Evolutionary conservation across 2,797 vertebrate genomes (phyloP), one percentile per base, ranked within the genome.

Genomic region (Eleutherodactylus coqui): DNA sequence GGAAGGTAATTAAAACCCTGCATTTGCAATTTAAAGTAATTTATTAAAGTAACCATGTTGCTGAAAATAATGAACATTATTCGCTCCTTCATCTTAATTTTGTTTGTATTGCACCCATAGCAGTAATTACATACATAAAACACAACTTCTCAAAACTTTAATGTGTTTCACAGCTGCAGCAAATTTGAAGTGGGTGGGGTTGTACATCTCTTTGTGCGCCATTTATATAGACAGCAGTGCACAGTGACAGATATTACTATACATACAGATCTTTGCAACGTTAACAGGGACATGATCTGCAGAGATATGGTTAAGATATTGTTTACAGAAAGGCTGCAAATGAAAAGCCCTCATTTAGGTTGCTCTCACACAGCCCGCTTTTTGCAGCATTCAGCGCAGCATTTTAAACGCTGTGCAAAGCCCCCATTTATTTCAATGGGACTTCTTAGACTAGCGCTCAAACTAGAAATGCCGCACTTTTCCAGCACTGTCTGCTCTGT

Each of bases 81-180:
- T 75, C n/a, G 73, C 27, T 75, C 45, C n/a, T 51, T 75, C 29
- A 51, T 75, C 27, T 51, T 75, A 32, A 75, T 75, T 29, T 75
- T 75, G n/a, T 75, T 41, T 73, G 70, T 27, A 45, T 73, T 73
- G 70, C 24, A 27, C 38, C 70, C 70, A 43, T 73, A 73, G 70
- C 38, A 11, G 41, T 73, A 73, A 73, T 45, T 45, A 73, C 11
- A 45, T 43, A 14, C 70, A 45, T 7, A 73, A 73, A 73, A 73
- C 41, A 73, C 38, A 45, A 73, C 70, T 73, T 73, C 24, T 1
- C 70, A 4, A 27, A 45, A 73, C 38, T 45, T 73, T 73, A 73
- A 73, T 43, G 70, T 73, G 24, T 45, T 73, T 73, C 24, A 73
- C 38, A 73, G 41, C 41, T 73, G n/a, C 41, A 27, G 70, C 11